Base-by-base conservation (phyloP, 1,140 invertebrate species). In the Saccostrea cuccullata region DNA sequence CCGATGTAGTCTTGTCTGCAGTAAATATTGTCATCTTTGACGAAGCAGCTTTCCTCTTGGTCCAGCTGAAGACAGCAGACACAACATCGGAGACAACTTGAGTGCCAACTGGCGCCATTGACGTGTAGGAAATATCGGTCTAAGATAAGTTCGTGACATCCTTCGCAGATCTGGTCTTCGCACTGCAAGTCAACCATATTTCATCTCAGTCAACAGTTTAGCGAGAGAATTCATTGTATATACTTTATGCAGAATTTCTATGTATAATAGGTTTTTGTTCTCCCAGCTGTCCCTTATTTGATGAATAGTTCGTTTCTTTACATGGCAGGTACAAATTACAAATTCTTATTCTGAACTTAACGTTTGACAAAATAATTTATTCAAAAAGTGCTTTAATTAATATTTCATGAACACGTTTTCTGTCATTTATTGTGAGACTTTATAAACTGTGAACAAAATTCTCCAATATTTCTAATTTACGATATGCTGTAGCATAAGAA, bases 1-100 rank as follows among this genome's bases (percentile, higher is more conserved):
- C n/a, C 15, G 5, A 87, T 77, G 55, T 87, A 87, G 70, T 87
- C 86, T 82, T 82, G 73, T 58, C 86, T 87, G 55, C 86, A 87
- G 70, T 87, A 87, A 5, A 87, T 87, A 2, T 87, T 87, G 3
- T 77, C 86, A 9, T 40, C 73, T 82, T 77, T 82, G 26, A 87
- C 55, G 26, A 70, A 87, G 36, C 86, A 87, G 15, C 23, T 58
- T 5, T 20, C 13, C 23, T 87, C 64, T 20, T 86, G 70, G 8
- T 86, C 70, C 4, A 86, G 67, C n/a, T 55, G 55, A 8, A 40
- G 30, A 26, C 73, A 70, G 56, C 85, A 86, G 67, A 64, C 56
- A 5, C 64, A 86, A 55, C 85, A 86, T 13, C 85, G 64, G 4
- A 86, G 85, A 56, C 85, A 86, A 20, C 47, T 73, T 0, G 85